Evolutionary conservation across 2,888 invertebrate genomes (phyloP).

Genomic region (Phengaris alcon): DNA sequence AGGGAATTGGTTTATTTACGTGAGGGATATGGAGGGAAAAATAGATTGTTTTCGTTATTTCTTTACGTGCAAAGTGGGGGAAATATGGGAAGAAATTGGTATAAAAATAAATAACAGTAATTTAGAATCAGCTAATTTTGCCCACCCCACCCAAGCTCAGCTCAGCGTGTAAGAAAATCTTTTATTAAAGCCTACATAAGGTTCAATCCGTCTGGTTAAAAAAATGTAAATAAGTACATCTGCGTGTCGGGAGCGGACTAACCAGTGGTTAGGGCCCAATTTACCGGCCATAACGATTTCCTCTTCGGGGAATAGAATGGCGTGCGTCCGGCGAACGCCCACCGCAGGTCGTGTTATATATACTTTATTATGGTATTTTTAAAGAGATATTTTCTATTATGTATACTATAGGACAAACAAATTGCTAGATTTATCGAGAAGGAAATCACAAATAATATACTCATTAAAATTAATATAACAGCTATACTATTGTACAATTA

Average conservation of each 20-base stretch:
- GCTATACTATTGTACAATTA: no score
- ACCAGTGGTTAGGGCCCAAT: constrained; percentile 76
- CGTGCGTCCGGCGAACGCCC: constrained; percentile 72
- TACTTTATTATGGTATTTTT: constrained; percentile 27
- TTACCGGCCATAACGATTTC: constrained; percentile 76
- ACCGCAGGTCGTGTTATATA: constrained; percentile 44
- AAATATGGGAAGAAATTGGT: not conserved
- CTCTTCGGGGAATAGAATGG: constrained; percentile 78
- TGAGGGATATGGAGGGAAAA: not conserved
- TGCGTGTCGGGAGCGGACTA: constrained; percentile 62
- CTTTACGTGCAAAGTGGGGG: not conserved
- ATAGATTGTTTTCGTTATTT: not conserved
- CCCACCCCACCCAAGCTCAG: not conserved
- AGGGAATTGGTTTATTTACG: not conserved
- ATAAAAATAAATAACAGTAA: not conserved
- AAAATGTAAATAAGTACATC: constrained; percentile 61
- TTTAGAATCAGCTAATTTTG: not conserved
- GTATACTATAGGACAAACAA: not conserved
- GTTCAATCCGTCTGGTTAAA: not conserved
- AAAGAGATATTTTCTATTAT: not conserved
- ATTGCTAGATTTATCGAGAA: not conserved
- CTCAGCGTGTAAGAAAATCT: not conserved
- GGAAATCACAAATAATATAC: no score
- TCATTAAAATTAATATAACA: no score
- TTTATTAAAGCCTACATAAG: not conserved